phyloP scores from a whole-genome alignment of 1,140 invertebrate species.

The Caerostris darwini region DNA sequence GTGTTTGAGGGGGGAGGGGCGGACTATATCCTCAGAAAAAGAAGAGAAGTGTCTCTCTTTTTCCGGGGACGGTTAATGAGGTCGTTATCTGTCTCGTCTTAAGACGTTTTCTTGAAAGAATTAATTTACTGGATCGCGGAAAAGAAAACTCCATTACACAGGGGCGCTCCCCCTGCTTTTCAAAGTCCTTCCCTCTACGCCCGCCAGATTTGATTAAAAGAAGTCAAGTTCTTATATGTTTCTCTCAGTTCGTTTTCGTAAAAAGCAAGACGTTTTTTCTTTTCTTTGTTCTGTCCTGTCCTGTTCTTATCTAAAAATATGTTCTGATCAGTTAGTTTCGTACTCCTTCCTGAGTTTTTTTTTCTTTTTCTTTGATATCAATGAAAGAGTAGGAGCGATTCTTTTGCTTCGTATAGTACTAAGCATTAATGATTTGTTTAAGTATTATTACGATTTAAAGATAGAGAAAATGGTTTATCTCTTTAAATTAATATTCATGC shows the following conservation, averaged over 20 bases:
- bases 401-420: no score
- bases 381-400: no score
- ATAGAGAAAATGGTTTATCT: no score
- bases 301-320: background rate
- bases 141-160: background rate
- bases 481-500: no score
- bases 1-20: background rate
- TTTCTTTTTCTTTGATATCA: no score
- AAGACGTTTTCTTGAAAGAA: slow-evolving; percentile 7
- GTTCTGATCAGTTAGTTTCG: background rate
- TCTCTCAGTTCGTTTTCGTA: background rate
- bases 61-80: background rate
- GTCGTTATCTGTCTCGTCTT: slow-evolving; percentile 5
- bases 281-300: background rate
- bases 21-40: background rate
- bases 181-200: background rate
- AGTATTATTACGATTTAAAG: no score
- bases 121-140: slow-evolving; percentile 17
- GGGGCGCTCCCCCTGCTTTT: background rate
- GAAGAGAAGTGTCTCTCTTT: no score
- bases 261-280: background rate
- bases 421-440: no score
- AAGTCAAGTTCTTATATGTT: background rate
- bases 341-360: background rate
- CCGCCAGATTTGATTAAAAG: no score